A percentile compares a stretch with the other conserved stretches of the same genome.
Evolutionary conservation across 2,113 vertebrate genomes (phyloP).

Genomic region (Dolichallabes microphthalmus): DNA sequence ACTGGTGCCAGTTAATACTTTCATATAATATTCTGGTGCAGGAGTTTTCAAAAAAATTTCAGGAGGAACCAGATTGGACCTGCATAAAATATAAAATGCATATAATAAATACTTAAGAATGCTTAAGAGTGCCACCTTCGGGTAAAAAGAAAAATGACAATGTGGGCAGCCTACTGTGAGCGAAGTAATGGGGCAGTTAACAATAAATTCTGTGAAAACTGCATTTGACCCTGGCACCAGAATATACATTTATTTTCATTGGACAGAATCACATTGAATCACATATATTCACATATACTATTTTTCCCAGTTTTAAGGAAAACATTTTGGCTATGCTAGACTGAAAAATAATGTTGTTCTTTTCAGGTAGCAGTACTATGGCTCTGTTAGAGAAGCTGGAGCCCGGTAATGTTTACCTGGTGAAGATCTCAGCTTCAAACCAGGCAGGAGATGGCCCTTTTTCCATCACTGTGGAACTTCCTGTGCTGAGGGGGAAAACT

Average conservation of each 20-base stretch:
- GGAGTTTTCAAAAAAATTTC: not conserved
- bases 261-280: not conserved
- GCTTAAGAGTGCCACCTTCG: no score
- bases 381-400: constrained; percentile 90
- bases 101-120: not conserved
- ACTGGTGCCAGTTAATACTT: not conserved
- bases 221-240: not conserved
- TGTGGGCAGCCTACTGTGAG: not conserved
- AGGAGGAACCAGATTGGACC: not conserved
- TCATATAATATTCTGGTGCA: not conserved
- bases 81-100: no score
- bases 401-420: constrained; percentile 85
- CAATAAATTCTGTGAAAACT: not conserved
- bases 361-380: constrained; percentile 87
- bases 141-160: not conserved
- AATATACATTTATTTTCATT: not conserved
- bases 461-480: constrained; percentile 83
- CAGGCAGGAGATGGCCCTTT: constrained; percentile 92
- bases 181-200: not conserved
- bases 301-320: not conserved
- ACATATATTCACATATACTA: not conserved
- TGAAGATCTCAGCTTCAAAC: constrained; percentile 92
- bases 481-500: constrained; percentile 72
- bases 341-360: not conserved
- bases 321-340: not conserved